These are phyloP conservation scores for Saguinus imperator DNA, from an alignment of 2,113 vertebrate species.

Conservation along the genomic window DNA sequence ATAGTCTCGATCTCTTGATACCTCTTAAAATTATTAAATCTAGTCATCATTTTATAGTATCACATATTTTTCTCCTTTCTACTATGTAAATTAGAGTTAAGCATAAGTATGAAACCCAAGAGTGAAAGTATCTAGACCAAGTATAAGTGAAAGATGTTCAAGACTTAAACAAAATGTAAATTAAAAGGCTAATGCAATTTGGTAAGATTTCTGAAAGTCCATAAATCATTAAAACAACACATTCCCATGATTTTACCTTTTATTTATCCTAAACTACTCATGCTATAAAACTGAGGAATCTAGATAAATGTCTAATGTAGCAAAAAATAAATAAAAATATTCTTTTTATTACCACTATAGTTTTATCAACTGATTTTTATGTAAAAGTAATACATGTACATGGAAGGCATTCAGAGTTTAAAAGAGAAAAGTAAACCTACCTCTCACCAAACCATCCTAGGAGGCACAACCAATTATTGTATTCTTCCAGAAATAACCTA, in stretches of 20 bases:
- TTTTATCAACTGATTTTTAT: slow-evolving; percentile 36
- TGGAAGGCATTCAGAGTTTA: neutral
- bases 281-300: neutral
- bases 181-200: slow-evolving; percentile 45
- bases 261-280: neutral
- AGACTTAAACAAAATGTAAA: neutral
- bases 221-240: neutral
- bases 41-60: neutral
- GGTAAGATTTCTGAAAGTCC: neutral
- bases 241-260: neutral
- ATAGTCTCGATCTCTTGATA: neutral
- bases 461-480: neutral
- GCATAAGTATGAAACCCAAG: neutral
- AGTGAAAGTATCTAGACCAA: neutral
- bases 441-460: neutral
- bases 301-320: neutral
- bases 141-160: slow-evolving; percentile 26
- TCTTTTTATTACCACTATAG: neutral
- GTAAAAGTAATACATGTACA: neutral
- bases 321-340: neutral
- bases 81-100: neutral
- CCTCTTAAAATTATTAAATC: slow-evolving; percentile 20
- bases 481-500: slow-evolving; percentile 20
- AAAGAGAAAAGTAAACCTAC: slow-evolving; percentile 27
- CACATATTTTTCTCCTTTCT: neutral